Evolutionary conservation across 2,113 vertebrate species (phyloP).

Genomic region (Spea bombifrons): DNA sequence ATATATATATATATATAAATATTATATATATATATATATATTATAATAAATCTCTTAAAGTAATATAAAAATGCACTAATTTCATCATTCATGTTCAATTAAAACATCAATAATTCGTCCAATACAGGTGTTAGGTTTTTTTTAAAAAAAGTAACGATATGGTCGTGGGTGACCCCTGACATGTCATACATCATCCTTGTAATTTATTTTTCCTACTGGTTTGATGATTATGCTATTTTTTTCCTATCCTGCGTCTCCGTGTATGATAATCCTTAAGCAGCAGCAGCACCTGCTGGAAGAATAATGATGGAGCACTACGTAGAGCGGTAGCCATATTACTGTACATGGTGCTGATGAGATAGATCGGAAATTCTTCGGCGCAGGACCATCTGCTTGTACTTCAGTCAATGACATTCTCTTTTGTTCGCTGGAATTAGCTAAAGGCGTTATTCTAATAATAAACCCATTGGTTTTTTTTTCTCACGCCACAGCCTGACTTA

Average conservation of each 20-base stretch:
- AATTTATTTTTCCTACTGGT: not conserved
- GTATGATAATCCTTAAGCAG: constrained; percentile 47
- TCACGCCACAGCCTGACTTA: not conserved
- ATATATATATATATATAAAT: no score
- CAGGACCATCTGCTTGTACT: constrained; percentile 21
- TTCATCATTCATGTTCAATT: no score
- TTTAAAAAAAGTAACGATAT: not conserved
- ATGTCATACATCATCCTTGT: not conserved
- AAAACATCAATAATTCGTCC: no score
- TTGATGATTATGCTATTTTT: not conserved
- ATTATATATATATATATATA: no score
- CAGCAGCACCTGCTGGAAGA: constrained; percentile 61
- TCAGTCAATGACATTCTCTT: constrained; percentile 16
- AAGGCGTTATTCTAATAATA: constrained; percentile 30
- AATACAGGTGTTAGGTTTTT: no score
- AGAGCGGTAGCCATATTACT: constrained; percentile 34
- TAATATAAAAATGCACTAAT: no score
- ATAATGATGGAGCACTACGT: constrained; percentile 46
- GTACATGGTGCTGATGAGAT: constrained; percentile 3
- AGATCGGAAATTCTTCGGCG: constrained; percentile 3
- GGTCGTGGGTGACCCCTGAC: not conserved
- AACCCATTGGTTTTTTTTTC: constrained; percentile 2
- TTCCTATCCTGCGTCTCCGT: constrained; percentile 35
- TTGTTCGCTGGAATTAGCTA: constrained; percentile 17
- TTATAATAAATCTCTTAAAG: no score